Conservation (phyloP, 2,113 vertebrate genomes). For the Sapayoa aenigma region DNA sequence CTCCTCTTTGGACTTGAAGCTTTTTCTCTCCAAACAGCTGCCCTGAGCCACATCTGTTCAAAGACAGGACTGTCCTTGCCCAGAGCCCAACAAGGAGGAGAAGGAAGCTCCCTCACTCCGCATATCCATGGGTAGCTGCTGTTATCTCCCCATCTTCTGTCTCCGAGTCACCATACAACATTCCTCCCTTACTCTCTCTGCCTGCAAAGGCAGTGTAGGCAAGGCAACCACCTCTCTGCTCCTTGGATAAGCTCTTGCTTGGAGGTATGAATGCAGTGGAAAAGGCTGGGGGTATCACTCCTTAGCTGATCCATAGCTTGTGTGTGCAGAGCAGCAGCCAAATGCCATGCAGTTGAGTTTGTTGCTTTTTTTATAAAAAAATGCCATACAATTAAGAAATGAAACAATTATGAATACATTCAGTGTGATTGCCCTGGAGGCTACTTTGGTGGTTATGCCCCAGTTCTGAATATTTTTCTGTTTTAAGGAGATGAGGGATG, state of each 20-base stretch:
- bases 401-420: background rate
- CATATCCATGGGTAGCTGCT: rapidly evolving
- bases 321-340: background rate
- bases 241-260: background rate
- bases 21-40: background rate
- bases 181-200: background rate
- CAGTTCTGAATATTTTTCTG: background rate
- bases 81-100: background rate
- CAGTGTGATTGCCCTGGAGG: background rate
- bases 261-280: background rate
- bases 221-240: background rate
- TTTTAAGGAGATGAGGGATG: background rate
- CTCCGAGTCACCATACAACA: background rate
- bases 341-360: rapidly evolving
- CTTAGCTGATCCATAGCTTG: background rate
- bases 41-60: background rate
- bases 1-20: background rate
- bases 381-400: background rate
- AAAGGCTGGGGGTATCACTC: rapidly evolving
- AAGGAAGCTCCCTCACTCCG: background rate
- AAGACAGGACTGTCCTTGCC: background rate
- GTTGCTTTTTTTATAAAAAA: background rate
- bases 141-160: background rate
- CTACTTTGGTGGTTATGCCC: background rate
- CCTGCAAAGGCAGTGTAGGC: rapidly evolving